Percentiles rank a stretch among this genome's conserved stretches.
These are phyloP conservation scores for Linurgus olivaceus DNA, from an alignment of 2,797 vertebrate genomes.

Conservation along the genomic window DNA sequence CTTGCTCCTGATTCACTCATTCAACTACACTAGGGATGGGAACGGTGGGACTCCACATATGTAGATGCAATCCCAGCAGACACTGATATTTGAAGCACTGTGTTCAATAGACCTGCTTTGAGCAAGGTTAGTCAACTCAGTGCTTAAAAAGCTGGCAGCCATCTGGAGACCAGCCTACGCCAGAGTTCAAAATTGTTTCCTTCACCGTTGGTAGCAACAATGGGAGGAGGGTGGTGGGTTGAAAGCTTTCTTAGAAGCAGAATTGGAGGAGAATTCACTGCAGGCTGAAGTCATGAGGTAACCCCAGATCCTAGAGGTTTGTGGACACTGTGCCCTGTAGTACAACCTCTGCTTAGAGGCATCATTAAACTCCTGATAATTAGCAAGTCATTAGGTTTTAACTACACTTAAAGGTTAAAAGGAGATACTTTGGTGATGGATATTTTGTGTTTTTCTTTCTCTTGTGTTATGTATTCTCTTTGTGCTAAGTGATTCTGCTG, in stretches of 20 bases:
- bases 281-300: neutral
- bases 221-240: neutral
- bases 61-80: slow-evolving; percentile 59
- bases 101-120: slow-evolving; percentile 54
- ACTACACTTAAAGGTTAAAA: slow-evolving; percentile 63
- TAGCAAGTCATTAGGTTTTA: slow-evolving; percentile 45
- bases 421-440: slow-evolving; percentile 24
- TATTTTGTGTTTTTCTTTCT: slow-evolving; percentile 57
- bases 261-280: slow-evolving; percentile 20
- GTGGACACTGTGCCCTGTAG: neutral
- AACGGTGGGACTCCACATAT: slow-evolving; percentile 40
- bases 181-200: slow-evolving; percentile 62
- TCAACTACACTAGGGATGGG: neutral
- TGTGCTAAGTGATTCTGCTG: neutral
- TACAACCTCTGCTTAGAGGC: slow-evolving; percentile 33
- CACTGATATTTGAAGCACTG: slow-evolving; percentile 53
- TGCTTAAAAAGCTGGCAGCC: slow-evolving; percentile 54
- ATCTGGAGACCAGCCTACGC: slow-evolving; percentile 58
- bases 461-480: slow-evolving; percentile 21
- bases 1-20: slow-evolving; percentile 33
- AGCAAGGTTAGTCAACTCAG: slow-evolving; percentile 62
- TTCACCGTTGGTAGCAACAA: slow-evolving; percentile 57
- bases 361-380: slow-evolving; percentile 52
- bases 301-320: slow-evolving; percentile 19
- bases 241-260: slow-evolving; percentile 26